phyloP scores from a whole-genome alignment of 2,797 vertebrate genomes.

The Myotis vivesi region DNA sequence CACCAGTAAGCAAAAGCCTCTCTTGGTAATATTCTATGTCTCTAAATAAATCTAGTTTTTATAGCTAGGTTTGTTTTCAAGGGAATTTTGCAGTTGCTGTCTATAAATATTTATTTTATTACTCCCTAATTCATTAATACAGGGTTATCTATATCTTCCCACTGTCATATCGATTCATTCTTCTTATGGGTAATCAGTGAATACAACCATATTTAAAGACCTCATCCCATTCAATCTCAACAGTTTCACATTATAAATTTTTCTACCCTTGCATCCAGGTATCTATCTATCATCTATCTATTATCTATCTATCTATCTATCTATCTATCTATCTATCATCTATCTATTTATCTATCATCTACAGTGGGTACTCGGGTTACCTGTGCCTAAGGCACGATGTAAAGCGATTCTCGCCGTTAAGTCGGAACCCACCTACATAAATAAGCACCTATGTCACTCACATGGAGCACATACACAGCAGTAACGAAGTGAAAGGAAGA shows the following conservation, averaged over 20 bases:
- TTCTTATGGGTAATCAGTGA: neutral
- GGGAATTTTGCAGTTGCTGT: neutral
- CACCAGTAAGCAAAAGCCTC: neutral
- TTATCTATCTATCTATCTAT: neutral
- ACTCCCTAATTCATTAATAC: neutral
- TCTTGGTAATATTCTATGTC: neutral
- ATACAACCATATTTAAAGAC: neutral
- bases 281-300: neutral
- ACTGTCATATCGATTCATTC: neutral
- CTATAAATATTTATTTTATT: neutral
- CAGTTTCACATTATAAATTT: neutral
- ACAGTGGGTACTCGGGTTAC: too few relatives aligned
- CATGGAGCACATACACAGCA: too few relatives aligned
- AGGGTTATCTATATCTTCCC: neutral
- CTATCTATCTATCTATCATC: neutral
- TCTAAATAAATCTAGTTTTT: neutral
- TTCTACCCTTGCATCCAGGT: neutral
- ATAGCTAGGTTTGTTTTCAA: neutral
- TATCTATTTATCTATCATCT: neutral
- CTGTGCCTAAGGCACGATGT: too few relatives aligned
- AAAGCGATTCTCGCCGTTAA: too few relatives aligned
- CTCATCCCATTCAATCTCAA: neutral
- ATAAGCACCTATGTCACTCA: too few relatives aligned
- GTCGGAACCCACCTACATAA: too few relatives aligned
- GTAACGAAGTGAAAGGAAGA: neutral